A percentile compares a stretch with the other conserved stretches of the same genome.
phyloP scores from a whole-genome alignment of 2,797 vertebrate genomes.

The Anguilla anguilla region DNA sequence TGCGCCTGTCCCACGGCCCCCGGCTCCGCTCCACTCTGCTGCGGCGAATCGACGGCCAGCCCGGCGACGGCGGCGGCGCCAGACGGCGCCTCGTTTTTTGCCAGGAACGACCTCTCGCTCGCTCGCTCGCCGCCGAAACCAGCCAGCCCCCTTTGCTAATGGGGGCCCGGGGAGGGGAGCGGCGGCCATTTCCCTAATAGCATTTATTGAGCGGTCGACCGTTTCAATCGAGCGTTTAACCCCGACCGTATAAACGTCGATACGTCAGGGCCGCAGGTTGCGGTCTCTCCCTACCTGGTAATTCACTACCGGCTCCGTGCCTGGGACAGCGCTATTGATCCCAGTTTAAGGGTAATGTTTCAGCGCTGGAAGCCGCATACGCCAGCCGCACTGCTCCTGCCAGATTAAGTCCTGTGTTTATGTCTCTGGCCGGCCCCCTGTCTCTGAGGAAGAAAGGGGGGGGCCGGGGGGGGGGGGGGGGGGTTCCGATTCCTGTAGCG shows the following conservation, averaged over 20 bases:
- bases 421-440: not conserved
- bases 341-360: slow-evolving; percentile 64
- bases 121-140: not conserved
- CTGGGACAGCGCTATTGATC: slow-evolving; percentile 73
- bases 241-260: slow-evolving; percentile 70
- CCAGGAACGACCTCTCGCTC: not conserved
- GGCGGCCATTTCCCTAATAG: slow-evolving; percentile 67
- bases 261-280: slow-evolving; percentile 57
- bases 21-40: not conserved
- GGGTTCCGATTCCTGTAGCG: not conserved
- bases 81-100: too few species aligned
- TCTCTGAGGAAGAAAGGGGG: not conserved
- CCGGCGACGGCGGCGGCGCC: not conserved
- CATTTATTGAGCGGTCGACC: slow-evolving; percentile 71
- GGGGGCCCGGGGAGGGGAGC: slow-evolving; percentile 36
- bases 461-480: too few species aligned
- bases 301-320: slow-evolving; percentile 62
- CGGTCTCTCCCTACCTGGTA: slow-evolving; percentile 50
- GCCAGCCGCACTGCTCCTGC: slow-evolving; percentile 31
- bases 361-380: slow-evolving; percentile 51
- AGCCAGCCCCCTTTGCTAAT: not conserved
- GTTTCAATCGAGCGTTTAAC: slow-evolving; percentile 73
- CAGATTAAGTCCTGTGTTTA: slow-evolving; percentile 27
- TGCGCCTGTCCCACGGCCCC: not conserved
- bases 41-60: not conserved